Base-by-base conservation (phyloP, 2,797 vertebrate genomes). In the Megaceryle alcyon region DNA sequence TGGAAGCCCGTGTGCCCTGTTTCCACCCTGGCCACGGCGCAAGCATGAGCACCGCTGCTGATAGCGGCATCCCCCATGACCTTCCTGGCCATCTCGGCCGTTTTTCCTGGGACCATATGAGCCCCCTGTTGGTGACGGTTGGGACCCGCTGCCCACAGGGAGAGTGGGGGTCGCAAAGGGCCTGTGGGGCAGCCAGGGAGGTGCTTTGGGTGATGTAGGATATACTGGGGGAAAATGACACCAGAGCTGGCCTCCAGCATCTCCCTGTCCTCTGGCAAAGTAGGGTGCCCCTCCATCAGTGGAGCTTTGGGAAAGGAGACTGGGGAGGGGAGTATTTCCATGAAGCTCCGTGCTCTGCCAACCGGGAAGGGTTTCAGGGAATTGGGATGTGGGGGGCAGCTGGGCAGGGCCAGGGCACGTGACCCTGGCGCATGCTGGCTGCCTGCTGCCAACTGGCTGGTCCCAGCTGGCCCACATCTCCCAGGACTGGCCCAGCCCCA, bases 161-260 rank as follows among this genome's bases (percentile, higher is more conserved):
- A 4, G 79, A 13, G 20, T 60, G 18, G 12, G 43, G 8, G 12
- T 82, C 35, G 39, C 22, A 4, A 12, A 4, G 17, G 26, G 56
- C 65, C 33, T 4, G 2, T 0, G 2, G 23, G 54, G 43, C 2
- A 0, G 28, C 29, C 2, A 5, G 6, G 6, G 4, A 48, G 18
- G 49, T 11, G 22, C 9, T 78, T 73, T 28, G 75, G 19, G 17
- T 81, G 29, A 6, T 1, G 1, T 26, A 56, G 14, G 37, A 3
- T 80, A 20, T 12, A 2, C 43, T 0, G 0, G 3, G 43, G 31
- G 6, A 2, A 9, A 46, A 17, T 6, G 39, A 25, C 22, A 17
- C 12, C 2, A 3, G 64, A 75, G 37, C 15, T 14, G 20, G 25
- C 23, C 14, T n/a, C 33, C 3, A 5, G 21, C 12, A 2, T 43